A percentile compares a stretch with the other conserved stretches of the same genome.
Evolutionary conservation across 2,797 vertebrate species (phyloP).

Genomic region (Eulemur albifrons): DNA sequence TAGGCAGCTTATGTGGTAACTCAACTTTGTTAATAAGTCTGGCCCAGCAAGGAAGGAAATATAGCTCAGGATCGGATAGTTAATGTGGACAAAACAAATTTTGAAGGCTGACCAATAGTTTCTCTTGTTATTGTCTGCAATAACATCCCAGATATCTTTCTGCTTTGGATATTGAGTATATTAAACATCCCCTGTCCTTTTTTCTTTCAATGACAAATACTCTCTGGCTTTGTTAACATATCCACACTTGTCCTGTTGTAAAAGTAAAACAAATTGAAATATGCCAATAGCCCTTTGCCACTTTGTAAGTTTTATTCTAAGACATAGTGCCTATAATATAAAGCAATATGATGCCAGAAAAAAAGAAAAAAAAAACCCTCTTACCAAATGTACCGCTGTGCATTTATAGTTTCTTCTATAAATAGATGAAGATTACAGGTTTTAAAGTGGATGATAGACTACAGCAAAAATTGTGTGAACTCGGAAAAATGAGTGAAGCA

Average conservation of each 20-base stretch:
- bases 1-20: background rate
- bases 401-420: constrained; percentile 60
- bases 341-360: background rate
- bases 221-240: background rate
- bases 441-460: constrained; percentile 50
- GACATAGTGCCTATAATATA: background rate
- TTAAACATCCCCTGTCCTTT: background rate
- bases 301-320: constrained; percentile 9
- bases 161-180: background rate
- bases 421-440: constrained; percentile 57
- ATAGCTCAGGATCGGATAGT: background rate
- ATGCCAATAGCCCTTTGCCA: background rate
- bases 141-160: background rate
- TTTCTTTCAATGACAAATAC: background rate
- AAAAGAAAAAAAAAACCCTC: background rate
- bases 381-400: background rate
- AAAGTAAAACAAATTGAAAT: constrained; percentile 30
- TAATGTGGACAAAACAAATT: background rate
- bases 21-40: constrained; percentile 46
- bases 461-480: constrained; percentile 41
- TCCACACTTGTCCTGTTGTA: background rate
- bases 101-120: background rate
- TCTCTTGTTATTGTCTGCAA: background rate
- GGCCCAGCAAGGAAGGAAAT: constrained; percentile 8
- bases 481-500: constrained; percentile 41